Evolutionary conservation across 2,113 vertebrate genomes (phyloP).

Genomic region (Empidonax traillii): DNA sequence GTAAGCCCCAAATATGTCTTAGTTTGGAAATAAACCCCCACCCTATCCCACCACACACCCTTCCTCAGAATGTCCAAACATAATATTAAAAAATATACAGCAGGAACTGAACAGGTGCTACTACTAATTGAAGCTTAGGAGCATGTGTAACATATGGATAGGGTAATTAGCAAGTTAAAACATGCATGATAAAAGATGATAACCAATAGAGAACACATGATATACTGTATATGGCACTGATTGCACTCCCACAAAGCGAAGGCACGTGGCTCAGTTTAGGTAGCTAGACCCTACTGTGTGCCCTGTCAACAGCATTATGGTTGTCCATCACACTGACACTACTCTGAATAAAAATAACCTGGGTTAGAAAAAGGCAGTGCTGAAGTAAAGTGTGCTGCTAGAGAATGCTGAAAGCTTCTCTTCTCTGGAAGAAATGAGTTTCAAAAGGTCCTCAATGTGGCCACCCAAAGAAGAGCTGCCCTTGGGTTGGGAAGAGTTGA

Average conservation of each 20-base stretch:
- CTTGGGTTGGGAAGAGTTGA: not conserved
- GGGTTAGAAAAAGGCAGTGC: not conserved
- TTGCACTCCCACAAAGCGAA: not conserved
- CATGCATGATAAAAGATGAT: not conserved
- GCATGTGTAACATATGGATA: not conserved
- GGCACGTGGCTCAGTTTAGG: accelerated
- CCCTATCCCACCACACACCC: not conserved
- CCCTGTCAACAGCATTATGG: not conserved
- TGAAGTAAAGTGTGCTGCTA: not conserved
- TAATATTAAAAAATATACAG: not conserved
- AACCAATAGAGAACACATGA: not conserved
- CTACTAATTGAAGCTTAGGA: not conserved
- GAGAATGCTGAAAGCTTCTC: not conserved
- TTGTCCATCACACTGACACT: not conserved
- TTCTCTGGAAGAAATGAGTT: not conserved
- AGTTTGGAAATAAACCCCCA: not conserved
- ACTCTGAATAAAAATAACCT: not conserved
- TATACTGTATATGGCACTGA: not conserved
- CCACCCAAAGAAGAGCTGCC: not conserved
- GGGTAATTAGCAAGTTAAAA: not conserved
- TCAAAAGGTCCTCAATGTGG: not conserved
- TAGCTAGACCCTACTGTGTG: not conserved
- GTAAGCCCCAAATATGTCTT: not conserved
- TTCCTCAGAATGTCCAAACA: not conserved
- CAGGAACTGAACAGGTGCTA: not conserved